Evolutionary conservation across 1,140 invertebrate species (phyloP).

Genomic region (Probaryconus sp.): DNA sequence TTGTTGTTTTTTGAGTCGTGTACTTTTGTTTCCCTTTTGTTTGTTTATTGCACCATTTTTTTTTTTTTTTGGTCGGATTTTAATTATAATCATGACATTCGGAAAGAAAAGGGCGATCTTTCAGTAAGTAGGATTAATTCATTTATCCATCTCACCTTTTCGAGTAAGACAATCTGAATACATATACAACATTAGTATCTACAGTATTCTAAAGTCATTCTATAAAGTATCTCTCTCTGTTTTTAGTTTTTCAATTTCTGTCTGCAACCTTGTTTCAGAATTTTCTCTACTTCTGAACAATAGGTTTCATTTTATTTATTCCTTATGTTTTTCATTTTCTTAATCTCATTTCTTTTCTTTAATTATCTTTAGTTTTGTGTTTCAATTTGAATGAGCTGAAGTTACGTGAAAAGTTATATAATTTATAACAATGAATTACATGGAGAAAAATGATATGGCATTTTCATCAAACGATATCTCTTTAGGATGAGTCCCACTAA

Average conservation of each 20-base stretch:
- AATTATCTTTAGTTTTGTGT: neutral
- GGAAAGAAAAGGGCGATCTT: conserved; percentile 84
- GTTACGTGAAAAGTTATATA: too few species aligned
- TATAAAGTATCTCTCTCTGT: conserved; percentile 31
- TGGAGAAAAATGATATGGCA: too few species aligned
- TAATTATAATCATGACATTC: conserved; percentile 79
- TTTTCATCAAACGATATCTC: too few species aligned
- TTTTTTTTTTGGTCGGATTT: conserved; percentile 85
- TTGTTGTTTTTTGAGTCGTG: conserved; percentile 78
- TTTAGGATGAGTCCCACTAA: too few species aligned
- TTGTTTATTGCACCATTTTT: conserved; percentile 88
- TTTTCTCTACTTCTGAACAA: neutral
- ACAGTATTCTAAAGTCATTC: conserved; percentile 34
- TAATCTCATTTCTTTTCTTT: conserved; percentile 3
- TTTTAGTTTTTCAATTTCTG: conserved; percentile 25
- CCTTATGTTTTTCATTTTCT: conserved; percentile 11
- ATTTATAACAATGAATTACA: too few species aligned
- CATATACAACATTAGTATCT: conserved; percentile 51
- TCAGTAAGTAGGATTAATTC: conserved; percentile 85
- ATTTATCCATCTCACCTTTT: conserved; percentile 54
- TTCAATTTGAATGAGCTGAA: too few species aligned
- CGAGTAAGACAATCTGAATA: conserved; percentile 56
- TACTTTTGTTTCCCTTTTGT: conserved; percentile 79
- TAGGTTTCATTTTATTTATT: neutral
- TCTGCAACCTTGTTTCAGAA: neutral